Evolutionary conservation across 2,113 vertebrate genomes (phyloP).

Genomic region (Rousettus leschenaultii): DNA sequence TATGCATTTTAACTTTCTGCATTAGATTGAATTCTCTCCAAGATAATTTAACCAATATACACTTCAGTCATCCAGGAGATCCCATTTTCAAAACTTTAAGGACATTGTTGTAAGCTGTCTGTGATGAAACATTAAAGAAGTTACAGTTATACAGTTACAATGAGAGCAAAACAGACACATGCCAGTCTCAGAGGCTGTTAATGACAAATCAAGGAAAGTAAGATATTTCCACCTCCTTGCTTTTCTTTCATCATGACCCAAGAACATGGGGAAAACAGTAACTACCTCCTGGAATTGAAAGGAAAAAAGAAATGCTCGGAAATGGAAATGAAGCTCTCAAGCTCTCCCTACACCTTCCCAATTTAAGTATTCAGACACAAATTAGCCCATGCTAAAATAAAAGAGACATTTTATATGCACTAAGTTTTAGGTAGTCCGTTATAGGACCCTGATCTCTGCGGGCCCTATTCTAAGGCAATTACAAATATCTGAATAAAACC

Average conservation of each 20-base stretch:
- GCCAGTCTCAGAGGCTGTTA: neutral
- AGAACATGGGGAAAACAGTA: neutral
- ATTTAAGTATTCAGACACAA: neutral
- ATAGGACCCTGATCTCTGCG: rapidly evolving
- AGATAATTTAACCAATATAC: neutral
- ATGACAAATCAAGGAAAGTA: neutral
- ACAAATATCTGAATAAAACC: neutral
- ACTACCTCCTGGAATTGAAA: neutral
- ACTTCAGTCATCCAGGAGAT: neutral
- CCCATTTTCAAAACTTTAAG: neutral
- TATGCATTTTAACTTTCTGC: neutral
- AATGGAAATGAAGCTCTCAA: neutral
- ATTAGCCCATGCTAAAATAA: neutral
- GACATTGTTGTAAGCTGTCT: neutral
- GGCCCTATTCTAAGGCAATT: neutral
- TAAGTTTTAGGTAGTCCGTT: neutral
- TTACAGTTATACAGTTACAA: neutral
- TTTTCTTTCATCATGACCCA: neutral
- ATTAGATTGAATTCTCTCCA: neutral
- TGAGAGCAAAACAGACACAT: neutral
- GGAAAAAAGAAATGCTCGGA: neutral
- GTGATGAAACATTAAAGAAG: neutral
- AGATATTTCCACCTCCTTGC: neutral
- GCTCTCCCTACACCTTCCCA: neutral
- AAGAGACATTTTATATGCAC: neutral